phyloP scores from a whole-genome alignment of 2,113 vertebrate species.

The Peromyscus leucopus region DNA sequence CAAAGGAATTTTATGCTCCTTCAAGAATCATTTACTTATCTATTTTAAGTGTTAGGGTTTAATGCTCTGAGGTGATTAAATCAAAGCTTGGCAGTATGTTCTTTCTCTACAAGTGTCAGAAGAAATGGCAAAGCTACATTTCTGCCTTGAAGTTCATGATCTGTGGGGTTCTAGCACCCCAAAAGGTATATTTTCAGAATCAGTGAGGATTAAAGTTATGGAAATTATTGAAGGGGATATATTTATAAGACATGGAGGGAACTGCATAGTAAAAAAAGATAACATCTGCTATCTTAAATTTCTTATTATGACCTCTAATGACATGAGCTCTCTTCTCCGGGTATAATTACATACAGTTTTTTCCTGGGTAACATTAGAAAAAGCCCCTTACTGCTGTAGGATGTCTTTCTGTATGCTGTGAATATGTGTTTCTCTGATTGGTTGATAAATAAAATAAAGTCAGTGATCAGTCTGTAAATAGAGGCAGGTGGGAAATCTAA shows the following conservation, averaged over 20 bases:
- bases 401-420: too few species aligned
- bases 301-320: neutral
- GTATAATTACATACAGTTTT: neutral
- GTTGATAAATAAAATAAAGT: too few species aligned
- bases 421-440: too few species aligned
- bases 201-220: neutral
- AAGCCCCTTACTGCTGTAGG: neutral
- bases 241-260: neutral
- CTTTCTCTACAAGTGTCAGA: slow-evolving; percentile 64
- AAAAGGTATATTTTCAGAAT: neutral
- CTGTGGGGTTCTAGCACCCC: neutral
- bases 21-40: slow-evolving; percentile 67
- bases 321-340: neutral
- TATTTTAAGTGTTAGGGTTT: slow-evolving; percentile 69
- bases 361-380: neutral
- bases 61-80: slow-evolving; percentile 46
- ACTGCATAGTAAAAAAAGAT: neutral
- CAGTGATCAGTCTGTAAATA: too few species aligned
- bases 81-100: slow-evolving; percentile 1
- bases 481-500: too few species aligned
- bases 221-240: neutral
- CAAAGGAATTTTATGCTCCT: slow-evolving; percentile 74
- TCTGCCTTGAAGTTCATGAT: slow-evolving; percentile 6
- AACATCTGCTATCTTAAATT: slow-evolving; percentile 8
- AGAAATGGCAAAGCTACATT: slow-evolving; percentile 30